phyloP scores from a whole-genome alignment of 1,140 invertebrate species.

The Rhyacophila brunnea region DNA sequence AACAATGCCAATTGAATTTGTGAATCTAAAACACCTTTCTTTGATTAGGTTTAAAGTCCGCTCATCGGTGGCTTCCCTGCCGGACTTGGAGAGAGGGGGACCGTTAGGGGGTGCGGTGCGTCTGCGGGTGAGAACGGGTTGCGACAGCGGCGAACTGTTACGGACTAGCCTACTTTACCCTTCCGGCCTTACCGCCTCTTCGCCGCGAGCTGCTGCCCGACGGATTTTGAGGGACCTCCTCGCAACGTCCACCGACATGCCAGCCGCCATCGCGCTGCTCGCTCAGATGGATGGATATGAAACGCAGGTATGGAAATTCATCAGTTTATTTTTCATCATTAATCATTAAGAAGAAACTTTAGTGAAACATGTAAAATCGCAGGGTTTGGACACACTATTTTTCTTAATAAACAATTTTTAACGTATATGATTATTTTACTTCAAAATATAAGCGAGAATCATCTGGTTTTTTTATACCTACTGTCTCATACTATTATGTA shows the following conservation, averaged over 20 bases:
- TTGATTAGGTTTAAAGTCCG: constrained; percentile 40
- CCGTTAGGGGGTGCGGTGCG: constrained; percentile 8
- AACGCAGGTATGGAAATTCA: constrained; percentile 13
- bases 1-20: no score
- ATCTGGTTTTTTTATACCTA: no score
- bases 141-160: constrained; percentile 14
- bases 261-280: constrained; percentile 38
- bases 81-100: constrained; percentile 33
- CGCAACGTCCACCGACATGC: constrained; percentile 33
- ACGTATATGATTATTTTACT: no score
- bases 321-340: background rate
- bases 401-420: no score
- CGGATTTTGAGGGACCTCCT: constrained; percentile 22
- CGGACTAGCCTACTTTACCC: constrained; percentile 5
- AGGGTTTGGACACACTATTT: no score
- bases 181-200: constrained; percentile 5
- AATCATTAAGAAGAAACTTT: no score
- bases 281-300: constrained; percentile 21
- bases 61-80: constrained; percentile 27
- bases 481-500: no score
- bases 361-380: no score
- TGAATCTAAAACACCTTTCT: background rate
- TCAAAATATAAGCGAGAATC: no score
- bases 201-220: constrained; percentile 38
- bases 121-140: constrained; percentile 13